Evolutionary conservation across 2,113 vertebrate genomes (phyloP).

Genomic region (Prionailurus viverrinus): DNA sequence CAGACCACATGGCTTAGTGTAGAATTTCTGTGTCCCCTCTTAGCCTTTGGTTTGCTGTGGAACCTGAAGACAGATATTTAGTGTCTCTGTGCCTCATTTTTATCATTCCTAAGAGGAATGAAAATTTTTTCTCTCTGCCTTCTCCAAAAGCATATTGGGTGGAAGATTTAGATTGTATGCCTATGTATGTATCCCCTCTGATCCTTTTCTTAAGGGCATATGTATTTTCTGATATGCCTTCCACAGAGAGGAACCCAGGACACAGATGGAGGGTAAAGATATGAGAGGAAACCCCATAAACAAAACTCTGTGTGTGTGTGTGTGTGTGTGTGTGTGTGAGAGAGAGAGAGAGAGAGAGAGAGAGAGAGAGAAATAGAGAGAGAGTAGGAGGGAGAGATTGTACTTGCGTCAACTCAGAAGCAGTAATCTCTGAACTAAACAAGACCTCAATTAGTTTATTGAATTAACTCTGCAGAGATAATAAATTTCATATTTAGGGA

Average conservation of each 20-base stretch:
- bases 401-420: background rate
- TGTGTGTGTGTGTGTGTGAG: background rate
- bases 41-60: background rate
- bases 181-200: background rate
- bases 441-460: background rate
- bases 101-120: background rate
- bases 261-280: background rate
- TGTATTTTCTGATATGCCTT: background rate
- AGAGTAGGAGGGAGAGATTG: background rate
- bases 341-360: background rate
- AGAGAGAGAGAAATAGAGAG: background rate
- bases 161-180: background rate
- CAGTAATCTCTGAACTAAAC: background rate
- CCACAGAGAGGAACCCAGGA: background rate
- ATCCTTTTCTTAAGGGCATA: background rate
- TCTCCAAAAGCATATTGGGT: background rate
- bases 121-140: background rate
- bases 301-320: background rate
- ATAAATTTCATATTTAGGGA: slow-evolving; percentile 1
- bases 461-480: background rate
- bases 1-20: background rate
- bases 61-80: background rate
- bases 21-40: background rate
- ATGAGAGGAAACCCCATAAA: background rate
- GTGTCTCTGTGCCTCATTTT: background rate